Base-by-base conservation (phyloP, 1,140 invertebrate species). In the Anagrus nilaparvatae region DNA sequence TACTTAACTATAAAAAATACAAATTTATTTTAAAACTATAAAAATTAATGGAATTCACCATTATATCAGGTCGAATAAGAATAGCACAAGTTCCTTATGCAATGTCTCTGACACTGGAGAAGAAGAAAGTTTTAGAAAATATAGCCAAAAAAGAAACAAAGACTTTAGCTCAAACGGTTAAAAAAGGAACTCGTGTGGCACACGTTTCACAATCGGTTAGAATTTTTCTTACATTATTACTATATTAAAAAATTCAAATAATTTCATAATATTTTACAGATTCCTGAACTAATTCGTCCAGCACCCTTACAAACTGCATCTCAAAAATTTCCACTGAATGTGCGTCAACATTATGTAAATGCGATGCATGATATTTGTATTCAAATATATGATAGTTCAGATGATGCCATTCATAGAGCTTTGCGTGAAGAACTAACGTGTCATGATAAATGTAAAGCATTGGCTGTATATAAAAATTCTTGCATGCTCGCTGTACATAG, bases 291-390 rank as follows among this genome's bases (percentile, higher is more conserved):
- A 0, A 55, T 71, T 19, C 71, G 47, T 19, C 65, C 56, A 33
- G 67, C 73, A 45, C 77, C 77, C 1, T 65, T 91, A 28, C 78
- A 85, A 61, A 69, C 83, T 12, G 36, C 24, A n/a, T 78, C 77
- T 33, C 82, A 82, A 12, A 92, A 91, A 64, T 84, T 94, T 38
- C 78, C 87, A 5, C 74, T 79, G 24, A 89, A 84, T 51, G 76
- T 91, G 36, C 74, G 89, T 40, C 87, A 88, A 51, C 75, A 81
- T 53, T 91, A 87, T 64, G 76, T 93, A 32, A 85, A 90, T 56
- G 67, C 82, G 56, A 82, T 94, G 72, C 85, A 89, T 33, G 85
- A 90, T 59, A 81, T 93, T 58, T 89, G 82, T 61, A 64, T 84
- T 7, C 82, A 88, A 61, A 78, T 91, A 46, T 85, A 83, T 55